Conservation (phyloP, 2,797 vertebrate species). For the Silurus aristotelis region DNA sequence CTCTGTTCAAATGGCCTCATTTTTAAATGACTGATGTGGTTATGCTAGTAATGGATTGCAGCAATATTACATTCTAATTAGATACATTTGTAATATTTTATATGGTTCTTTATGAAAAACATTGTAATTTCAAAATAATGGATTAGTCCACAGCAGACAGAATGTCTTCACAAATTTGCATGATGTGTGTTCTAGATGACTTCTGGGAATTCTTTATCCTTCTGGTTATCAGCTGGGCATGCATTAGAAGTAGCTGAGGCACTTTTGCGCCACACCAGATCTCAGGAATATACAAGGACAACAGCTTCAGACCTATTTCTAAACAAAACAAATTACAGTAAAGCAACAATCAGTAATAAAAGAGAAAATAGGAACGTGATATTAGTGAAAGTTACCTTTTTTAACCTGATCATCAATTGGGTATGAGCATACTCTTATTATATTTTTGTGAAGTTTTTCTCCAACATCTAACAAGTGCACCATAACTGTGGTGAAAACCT, state of each 20-base stretch:
- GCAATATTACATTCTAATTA: neutral
- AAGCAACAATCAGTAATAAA: neutral
- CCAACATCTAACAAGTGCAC: constrained; percentile 72
- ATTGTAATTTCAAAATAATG: neutral
- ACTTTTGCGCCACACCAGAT: constrained; percentile 70
- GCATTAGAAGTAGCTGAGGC: constrained; percentile 69
- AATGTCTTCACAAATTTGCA: constrained; percentile 69
- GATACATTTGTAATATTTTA: neutral
- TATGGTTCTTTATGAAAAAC: neutral
- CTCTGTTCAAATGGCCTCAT: neutral
- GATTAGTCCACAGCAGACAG: constrained; percentile 20
- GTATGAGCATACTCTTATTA: constrained; percentile 62
- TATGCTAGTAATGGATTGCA: neutral
- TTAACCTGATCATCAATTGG: constrained; percentile 57
- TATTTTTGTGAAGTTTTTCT: constrained; percentile 52
- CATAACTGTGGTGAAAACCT: constrained; percentile 78
- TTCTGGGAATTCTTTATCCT: constrained; percentile 48
- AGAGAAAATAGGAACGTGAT: neutral
- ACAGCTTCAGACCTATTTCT: constrained; percentile 69
- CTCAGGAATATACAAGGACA: constrained; percentile 73
- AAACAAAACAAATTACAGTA: constrained; percentile 28
- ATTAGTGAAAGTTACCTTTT: constrained; percentile 72
- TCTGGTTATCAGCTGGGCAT: constrained; percentile 64
- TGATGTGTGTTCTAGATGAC: constrained; percentile 50
- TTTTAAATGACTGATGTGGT: neutral